Evolutionary conservation across 2,797 vertebrate genomes (phyloP), one percentile per base, ranked within the genome.

Genomic region (Tachyglossus aculeatus): DNA sequence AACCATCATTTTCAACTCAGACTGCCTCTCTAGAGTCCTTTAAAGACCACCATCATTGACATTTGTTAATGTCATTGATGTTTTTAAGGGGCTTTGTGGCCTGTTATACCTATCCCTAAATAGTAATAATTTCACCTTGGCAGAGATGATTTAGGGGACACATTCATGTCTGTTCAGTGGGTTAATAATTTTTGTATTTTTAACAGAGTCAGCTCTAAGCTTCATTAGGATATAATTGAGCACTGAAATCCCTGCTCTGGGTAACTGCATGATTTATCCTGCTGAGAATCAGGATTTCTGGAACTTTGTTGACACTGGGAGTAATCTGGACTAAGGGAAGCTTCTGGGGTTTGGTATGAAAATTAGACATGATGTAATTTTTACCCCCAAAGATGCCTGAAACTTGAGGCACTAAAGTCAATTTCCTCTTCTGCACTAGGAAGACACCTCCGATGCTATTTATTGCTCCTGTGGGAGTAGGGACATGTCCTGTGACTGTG

Each of bases 11-110:
- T 61, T 78, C 57, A 57, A 51, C 10, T 31, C 36, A 43, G 7
- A 16, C 43, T 56, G 16, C 4, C 34, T 45, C 24, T 54, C 29
- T 47, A 41, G 41, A 61, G 36, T 19, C 13, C 73, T 82, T 61
- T 51, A 52, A 61, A 63, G 74, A 47, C 10, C 53, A 24, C 34
- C 22, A 43, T 74, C 57, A 55, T 67, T 22, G 71, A 52, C 66
- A 77, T 54, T 79, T 8, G n/a, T n/a, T n/a, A n/a, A n/a, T n/a
- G n/a, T n/a, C 6, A 38, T 22, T 18, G 66, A 66, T 70, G 40
- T 40, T 72, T 70, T 47, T 74, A 67, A 81, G 74, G 53, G 83
- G 39, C 9, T 1, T 19, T 65, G 77, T 19, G 32, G 41, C 45
- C 25, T 59, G 39, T 33, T 64, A 77, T 67, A 54, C 21, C 47